Evolutionary conservation across 2,113 vertebrate species (phyloP).

Genomic region (Centropristis striata): DNA sequence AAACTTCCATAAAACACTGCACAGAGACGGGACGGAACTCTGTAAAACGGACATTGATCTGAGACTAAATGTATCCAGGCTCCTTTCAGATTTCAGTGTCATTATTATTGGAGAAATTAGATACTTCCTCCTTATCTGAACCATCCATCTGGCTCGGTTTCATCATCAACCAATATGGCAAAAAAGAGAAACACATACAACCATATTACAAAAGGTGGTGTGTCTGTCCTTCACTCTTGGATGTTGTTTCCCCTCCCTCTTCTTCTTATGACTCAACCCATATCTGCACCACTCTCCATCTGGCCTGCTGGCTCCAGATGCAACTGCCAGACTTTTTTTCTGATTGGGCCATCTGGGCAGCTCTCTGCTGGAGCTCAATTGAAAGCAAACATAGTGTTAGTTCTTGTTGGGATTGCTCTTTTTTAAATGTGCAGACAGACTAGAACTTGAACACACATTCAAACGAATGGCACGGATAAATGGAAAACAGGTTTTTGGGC

Average conservation of each 20-base stretch:
- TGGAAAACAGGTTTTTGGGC: slow-evolving; percentile 60
- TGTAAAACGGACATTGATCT: not conserved
- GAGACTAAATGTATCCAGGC: not conserved
- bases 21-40: not conserved
- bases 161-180: slow-evolving; percentile 16
- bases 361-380: slow-evolving; percentile 66
- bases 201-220: slow-evolving; percentile 41
- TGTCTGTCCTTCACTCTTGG: slow-evolving; percentile 53
- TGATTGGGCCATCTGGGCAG: slow-evolving; percentile 80
- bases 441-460: slow-evolving; percentile 66
- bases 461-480: slow-evolving; percentile 71
- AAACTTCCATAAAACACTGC: not conserved
- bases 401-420: slow-evolving; percentile 66
- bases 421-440: slow-evolving; percentile 46
- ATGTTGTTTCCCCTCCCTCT: slow-evolving; percentile 22
- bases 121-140: not conserved
- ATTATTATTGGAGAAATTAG: not conserved
- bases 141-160: slow-evolving; percentile 14
- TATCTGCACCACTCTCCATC: slow-evolving; percentile 76
- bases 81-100: not conserved
- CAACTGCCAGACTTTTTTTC: slow-evolving; percentile 76
- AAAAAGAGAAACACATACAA: slow-evolving; percentile 46
- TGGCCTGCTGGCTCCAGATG: slow-evolving; percentile 83
- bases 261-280: slow-evolving; percentile 68
- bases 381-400: slow-evolving; percentile 74